Base-by-base conservation (phyloP, 2,113 vertebrate species). In the Eublepharis macularius region DNA sequence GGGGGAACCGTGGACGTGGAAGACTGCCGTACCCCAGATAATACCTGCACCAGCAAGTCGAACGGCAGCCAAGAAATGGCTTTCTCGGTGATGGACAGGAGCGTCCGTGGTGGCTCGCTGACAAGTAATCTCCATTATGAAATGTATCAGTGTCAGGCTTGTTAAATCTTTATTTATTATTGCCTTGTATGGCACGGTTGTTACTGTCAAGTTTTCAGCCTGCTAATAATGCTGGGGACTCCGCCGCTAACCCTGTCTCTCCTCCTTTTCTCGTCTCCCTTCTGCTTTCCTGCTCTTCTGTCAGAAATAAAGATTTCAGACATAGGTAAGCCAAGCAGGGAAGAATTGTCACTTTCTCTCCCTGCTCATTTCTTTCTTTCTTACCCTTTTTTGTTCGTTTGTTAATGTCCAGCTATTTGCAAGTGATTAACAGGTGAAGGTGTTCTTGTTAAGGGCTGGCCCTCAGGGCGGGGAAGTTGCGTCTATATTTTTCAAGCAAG, bases 251-350 rank as follows among this genome's bases (percentile, higher is more conserved):
- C 96, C 92, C 95, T 95, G 95, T 97, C 95, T 96, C 95, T 96
- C 95, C 96, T 96, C 66, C 96, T 95, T 95, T 95, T 96, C 95
- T 96, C 96, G 94, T 95, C 72, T 96, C 95, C 95, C 96, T 94
- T 97, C 96, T 97, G 96, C 96, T 94, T 96, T 96, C 96, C 95
- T 95, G 95, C 95, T 86, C 96, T 96, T 95, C 95, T 97, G 96
- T 97, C 97, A 99, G 99, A 98, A 99, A 99, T 98, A 99, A 99
- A 98, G 99, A 99, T 98, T 99, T 98, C 98, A 98, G 98, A 97
- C 98, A 99, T 97, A 99, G 99, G 99, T 99, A 99, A 99, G 98
- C 94, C 90, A 95, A 93, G 93, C 92, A 90, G 93, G 89, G 90
- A 93, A 95, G 94, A 95, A 94, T 93, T 90, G 86, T 94, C 39